phyloP scores from a whole-genome alignment of 2,888 invertebrate species.

The Cerceris rybyensis region DNA sequence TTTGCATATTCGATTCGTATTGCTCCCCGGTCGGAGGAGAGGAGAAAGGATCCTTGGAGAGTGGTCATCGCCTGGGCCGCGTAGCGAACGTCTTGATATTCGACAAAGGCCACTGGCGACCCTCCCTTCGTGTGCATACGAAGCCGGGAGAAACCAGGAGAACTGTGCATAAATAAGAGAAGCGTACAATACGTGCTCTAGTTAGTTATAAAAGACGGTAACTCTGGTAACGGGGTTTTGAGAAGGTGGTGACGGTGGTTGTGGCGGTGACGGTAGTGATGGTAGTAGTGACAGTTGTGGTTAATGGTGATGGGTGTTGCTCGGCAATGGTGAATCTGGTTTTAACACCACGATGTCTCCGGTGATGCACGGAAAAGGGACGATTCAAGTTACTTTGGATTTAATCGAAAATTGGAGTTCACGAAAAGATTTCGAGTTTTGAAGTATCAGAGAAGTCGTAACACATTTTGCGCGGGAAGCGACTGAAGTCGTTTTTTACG shows the following conservation, averaged over 20 bases:
- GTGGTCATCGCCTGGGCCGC: conserved; percentile 96
- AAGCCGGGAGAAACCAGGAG: conserved; percentile 98
- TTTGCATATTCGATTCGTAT: conserved; percentile 99
- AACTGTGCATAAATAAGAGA: conserved; percentile 89
- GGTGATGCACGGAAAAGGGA: conserved; percentile 35
- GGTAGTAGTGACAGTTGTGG: conserved; percentile 14
- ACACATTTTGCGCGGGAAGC: no score
- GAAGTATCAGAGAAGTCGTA: no score
- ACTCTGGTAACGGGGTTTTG: conserved; percentile 45
- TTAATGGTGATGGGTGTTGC: conserved; percentile 25
- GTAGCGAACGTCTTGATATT: conserved; percentile 96
- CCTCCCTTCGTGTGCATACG: conserved; percentile 96
- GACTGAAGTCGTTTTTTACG: no score
- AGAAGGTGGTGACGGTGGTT: background rate
- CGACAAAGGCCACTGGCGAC: conserved; percentile 98
- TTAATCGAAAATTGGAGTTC: background rate
- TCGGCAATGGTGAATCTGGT: conserved; percentile 40
- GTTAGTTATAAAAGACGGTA: conserved; percentile 68
- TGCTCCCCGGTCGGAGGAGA: conserved; percentile 97
- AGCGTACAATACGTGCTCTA: conserved; percentile 78
- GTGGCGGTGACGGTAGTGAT: conserved; percentile 23
- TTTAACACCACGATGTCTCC: conserved; percentile 26
- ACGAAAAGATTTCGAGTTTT: no score
- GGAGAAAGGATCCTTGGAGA: conserved; percentile 97
- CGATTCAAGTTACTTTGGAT: background rate